Conservation (phyloP, 2,113 vertebrate species). For the Melanerpes aurifrons region DNA sequence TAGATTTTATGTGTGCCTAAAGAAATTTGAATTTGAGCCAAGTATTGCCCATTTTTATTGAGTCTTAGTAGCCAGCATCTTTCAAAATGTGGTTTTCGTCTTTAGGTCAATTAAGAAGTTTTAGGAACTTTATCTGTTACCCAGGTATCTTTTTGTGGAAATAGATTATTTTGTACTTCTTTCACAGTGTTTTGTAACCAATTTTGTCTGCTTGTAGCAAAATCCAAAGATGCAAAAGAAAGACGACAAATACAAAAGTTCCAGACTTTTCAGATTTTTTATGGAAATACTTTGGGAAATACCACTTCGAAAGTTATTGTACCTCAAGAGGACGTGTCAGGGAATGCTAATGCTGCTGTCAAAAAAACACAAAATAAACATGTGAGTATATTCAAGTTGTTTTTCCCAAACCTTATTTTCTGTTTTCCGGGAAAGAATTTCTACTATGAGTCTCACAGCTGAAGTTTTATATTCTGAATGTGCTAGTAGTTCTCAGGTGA, state of each 20-base stretch:
- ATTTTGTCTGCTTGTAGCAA: slow-evolving; percentile 2
- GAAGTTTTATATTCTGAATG: not conserved
- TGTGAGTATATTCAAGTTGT: not conserved
- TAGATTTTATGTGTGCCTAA: not conserved
- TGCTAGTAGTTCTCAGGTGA: not conserved
- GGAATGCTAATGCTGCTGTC: not conserved
- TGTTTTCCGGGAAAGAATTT: not conserved
- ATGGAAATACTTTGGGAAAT: slow-evolving; percentile 42
- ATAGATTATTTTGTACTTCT: not conserved
- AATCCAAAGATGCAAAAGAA: not conserved
- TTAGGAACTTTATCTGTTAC: not conserved
- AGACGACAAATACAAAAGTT: slow-evolving; percentile 39
- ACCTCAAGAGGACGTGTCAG: not conserved
- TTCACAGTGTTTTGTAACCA: not conserved
- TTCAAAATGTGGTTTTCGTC: not conserved
- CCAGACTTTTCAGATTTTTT: slow-evolving; percentile 18
- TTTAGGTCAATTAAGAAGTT: not conserved
- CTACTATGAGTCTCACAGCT: not conserved
- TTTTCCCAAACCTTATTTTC: not conserved
- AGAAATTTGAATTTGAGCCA: not conserved
- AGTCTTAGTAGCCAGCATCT: not conserved
- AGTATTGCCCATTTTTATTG: not conserved
- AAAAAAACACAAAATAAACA: slow-evolving; percentile 22
- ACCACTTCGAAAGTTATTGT: slow-evolving; percentile 19
- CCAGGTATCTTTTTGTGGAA: not conserved